A percentile compares a stretch with the other conserved stretches of the same genome.
These are phyloP conservation scores for Ptilorrhoa leucosticta DNA, from an alignment of 2,113 vertebrate genomes.

Conservation along the genomic window DNA sequence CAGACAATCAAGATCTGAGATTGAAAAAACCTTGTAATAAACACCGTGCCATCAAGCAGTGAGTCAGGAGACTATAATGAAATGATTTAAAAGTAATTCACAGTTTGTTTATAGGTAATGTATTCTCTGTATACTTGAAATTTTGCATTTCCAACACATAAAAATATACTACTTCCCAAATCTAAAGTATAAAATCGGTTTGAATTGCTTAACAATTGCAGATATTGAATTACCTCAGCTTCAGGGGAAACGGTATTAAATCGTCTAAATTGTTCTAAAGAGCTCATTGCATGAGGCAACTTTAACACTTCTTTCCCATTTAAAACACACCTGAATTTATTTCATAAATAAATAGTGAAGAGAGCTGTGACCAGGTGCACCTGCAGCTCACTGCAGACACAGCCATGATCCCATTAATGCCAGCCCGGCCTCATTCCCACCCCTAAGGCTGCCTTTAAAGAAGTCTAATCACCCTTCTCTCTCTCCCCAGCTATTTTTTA, in stretches of 20 bases:
- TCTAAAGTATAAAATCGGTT: background rate
- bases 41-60: background rate
- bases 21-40: background rate
- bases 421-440: background rate
- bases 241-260: background rate
- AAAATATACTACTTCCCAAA: background rate
- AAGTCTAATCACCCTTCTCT: background rate
- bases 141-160: background rate
- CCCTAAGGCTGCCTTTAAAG: background rate
- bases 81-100: background rate
- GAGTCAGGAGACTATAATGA: background rate
- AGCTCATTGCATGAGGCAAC: background rate
- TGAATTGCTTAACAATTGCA: background rate
- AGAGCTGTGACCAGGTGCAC: background rate
- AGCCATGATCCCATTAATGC: background rate
- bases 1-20: background rate
- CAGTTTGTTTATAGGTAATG: background rate
- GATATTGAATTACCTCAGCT: background rate
- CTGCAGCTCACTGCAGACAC: background rate
- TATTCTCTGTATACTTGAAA: background rate
- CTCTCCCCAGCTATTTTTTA: background rate
- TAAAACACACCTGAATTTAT: rapidly evolving
- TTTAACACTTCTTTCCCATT: background rate
- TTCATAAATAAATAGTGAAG: background rate
- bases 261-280: background rate